A percentile compares a stretch with the other conserved stretches of the same genome.
These are phyloP conservation scores for Mastomys natalensis DNA, from an alignment of 2,113 vertebrate genomes.

Conservation along the genomic window DNA sequence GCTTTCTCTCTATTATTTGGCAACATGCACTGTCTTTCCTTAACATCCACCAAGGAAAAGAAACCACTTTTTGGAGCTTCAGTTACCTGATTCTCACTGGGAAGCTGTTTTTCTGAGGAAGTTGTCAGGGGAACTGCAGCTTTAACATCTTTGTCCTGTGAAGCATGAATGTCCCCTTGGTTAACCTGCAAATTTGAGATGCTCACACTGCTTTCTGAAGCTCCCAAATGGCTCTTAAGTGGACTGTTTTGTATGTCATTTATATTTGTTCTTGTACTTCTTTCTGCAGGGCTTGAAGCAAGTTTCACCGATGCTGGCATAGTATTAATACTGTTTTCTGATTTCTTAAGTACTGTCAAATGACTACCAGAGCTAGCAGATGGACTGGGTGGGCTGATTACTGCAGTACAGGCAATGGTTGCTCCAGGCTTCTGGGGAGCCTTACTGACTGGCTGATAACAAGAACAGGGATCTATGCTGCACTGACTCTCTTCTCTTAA, in stretches of 20 bases:
- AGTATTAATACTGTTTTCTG: conserved; percentile 56
- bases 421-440: conserved; percentile 14
- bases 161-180: conserved; percentile 47
- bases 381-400: not conserved
- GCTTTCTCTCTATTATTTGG: conserved; percentile 78
- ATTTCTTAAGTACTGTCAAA: conserved; percentile 20
- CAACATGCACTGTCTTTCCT: conserved; percentile 70
- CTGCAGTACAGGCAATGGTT: not conserved
- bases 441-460: conserved; percentile 53
- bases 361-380: not conserved
- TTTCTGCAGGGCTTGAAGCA: conserved; percentile 46
- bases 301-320: not conserved
- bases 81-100: conserved; percentile 68
- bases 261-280: conserved; percentile 35
- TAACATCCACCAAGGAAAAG: conserved; percentile 68
- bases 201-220: conserved; percentile 50
- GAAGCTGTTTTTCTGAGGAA: conserved; percentile 66
- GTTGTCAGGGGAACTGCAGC: conserved; percentile 29
- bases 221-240: conserved; percentile 34
- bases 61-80: conserved; percentile 52
- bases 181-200: conserved; percentile 21
- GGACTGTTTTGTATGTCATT: conserved; percentile 15
- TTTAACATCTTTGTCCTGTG: conserved; percentile 65
- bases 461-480: not conserved
- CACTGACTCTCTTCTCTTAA: conserved; percentile 49